Percentiles rank a stretch among this genome's conserved stretches.
These are phyloP conservation scores for Mus minutoides DNA, from an alignment of 2,797 vertebrate genomes.

Conservation along the genomic window DNA sequence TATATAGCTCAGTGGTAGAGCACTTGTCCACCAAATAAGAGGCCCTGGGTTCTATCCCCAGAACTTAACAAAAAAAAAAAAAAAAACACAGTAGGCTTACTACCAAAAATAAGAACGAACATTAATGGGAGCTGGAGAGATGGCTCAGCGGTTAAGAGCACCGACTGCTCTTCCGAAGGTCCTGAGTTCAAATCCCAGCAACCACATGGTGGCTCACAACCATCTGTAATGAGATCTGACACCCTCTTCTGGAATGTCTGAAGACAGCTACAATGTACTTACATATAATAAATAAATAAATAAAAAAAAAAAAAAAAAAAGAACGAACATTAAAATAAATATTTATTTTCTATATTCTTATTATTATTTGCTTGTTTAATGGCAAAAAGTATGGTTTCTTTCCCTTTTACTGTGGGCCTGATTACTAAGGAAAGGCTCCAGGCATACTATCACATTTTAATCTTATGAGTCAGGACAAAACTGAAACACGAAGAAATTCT, in stretches of 20 bases:
- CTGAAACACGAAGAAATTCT: constrained; percentile 7
- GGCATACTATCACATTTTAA: neutral
- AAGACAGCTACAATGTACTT: too few species aligned
- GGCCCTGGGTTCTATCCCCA: neutral
- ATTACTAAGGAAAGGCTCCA: neutral
- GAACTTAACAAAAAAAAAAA: neutral
- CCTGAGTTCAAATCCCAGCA: too few species aligned
- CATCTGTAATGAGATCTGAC: too few species aligned
- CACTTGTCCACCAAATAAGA: neutral
- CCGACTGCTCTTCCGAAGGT: too few species aligned
- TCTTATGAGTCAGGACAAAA: constrained; percentile 8
- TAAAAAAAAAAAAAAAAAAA: too few species aligned
- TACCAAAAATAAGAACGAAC: constrained; percentile 24
- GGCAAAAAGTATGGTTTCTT: constrained; percentile 6
- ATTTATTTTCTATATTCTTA: constrained; percentile 20
- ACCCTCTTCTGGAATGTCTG: too few species aligned
- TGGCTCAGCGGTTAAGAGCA: too few species aligned
- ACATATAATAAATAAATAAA: too few species aligned
- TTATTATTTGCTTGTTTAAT: constrained; percentile 41
- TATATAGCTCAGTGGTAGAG: neutral
- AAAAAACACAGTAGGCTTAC: neutral
- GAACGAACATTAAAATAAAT: constrained; percentile 39
- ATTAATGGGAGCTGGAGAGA: too few species aligned
- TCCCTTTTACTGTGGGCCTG: neutral
- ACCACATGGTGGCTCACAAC: too few species aligned